Conservation (phyloP, 2,797 vertebrate genomes). For the Pseudocheirus occidentalis region DNA sequence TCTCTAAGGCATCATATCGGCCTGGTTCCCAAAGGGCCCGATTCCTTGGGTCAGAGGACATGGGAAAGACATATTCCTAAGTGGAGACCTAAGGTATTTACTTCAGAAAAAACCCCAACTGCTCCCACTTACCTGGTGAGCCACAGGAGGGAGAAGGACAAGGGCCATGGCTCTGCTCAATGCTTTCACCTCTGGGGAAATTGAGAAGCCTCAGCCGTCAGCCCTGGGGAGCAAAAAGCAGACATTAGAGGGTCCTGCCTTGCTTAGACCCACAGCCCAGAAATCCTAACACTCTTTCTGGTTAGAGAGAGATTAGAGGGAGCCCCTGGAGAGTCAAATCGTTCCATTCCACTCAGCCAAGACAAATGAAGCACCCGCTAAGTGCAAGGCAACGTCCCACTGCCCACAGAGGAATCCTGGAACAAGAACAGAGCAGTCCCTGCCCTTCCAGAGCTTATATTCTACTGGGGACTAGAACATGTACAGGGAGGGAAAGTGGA, state of each 20-base stretch:
- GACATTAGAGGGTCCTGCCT: not conserved
- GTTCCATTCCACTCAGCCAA: not conserved
- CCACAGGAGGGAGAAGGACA: not conserved
- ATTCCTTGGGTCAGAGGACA: not conserved
- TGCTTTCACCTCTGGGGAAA: not conserved
- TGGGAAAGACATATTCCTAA: not conserved
- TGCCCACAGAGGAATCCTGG: not conserved
- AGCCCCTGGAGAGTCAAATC: not conserved
- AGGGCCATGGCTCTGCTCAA: not conserved
- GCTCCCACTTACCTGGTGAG: not conserved
- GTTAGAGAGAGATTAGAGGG: not conserved
- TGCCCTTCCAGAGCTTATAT: not conserved
- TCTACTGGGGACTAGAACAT: not conserved
- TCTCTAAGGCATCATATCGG: not conserved
- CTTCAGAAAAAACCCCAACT: not conserved
- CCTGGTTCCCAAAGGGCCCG: not conserved
- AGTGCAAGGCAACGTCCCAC: not conserved
- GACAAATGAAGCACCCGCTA: not conserved
- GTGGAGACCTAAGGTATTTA: not conserved
- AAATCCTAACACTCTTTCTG: not conserved
- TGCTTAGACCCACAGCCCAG: not conserved
- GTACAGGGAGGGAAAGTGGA: not conserved
- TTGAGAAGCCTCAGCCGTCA: not conserved
- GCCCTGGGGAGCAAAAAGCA: not conserved
- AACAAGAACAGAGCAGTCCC: not conserved